A percentile compares a stretch with the other conserved stretches of the same genome.
Evolutionary conservation across 2,888 invertebrate species (phyloP).

Genomic region (Saturnia japonica): DNA sequence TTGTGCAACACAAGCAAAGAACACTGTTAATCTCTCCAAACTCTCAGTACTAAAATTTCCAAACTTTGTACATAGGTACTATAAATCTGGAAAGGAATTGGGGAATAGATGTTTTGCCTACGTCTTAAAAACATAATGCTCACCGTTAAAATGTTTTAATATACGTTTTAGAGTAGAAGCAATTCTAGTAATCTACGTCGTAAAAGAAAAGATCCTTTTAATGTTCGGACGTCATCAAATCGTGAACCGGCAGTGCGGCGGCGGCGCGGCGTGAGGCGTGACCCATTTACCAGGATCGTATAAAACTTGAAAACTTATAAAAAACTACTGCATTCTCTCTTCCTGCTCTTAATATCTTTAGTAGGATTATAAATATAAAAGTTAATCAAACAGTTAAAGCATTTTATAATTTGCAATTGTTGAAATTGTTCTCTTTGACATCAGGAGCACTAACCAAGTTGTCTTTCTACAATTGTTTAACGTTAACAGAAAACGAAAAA

Average conservation of each 20-base stretch:
- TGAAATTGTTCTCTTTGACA: no score
- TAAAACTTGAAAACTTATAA: neutral
- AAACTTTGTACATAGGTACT: no score
- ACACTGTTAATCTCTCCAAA: no score
- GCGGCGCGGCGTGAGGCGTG: neutral
- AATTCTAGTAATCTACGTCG: neutral
- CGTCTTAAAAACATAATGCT: neutral
- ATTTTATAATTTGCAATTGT: neutral
- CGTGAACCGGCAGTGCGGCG: neutral
- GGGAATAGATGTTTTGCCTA: no score
- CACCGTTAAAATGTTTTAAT: neutral
- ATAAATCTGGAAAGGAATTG: no score
- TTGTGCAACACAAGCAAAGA: no score
- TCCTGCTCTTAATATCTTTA: neutral
- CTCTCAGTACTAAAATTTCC: no score
- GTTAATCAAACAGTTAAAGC: neutral
- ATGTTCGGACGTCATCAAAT: neutral
- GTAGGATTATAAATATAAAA: neutral
- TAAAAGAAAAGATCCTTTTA: neutral
- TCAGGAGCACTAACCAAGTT: no score
- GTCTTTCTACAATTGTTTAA: no score
- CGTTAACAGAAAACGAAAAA: no score
- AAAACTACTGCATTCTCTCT: conserved; percentile 3
- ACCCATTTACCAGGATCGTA: neutral
- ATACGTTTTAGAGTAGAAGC: neutral